These are phyloP conservation scores for Hippocampus kuda DNA, from an alignment of 2,797 vertebrate genomes.

Conservation along the genomic window DNA sequence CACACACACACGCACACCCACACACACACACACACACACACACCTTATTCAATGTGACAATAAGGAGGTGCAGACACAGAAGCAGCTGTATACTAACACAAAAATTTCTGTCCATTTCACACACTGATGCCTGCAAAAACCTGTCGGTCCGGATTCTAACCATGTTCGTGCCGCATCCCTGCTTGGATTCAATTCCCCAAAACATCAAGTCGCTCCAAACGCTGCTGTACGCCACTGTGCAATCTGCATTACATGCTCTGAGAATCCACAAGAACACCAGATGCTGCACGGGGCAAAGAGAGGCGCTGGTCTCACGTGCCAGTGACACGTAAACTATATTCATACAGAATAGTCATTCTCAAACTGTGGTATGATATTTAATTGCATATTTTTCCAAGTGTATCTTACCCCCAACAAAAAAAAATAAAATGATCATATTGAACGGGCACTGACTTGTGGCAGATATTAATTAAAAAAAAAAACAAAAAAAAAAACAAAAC, in stretches of 20 bases:
- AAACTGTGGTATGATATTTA: neutral
- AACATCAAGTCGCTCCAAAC: slow-evolving; percentile 56
- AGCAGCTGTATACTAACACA: slow-evolving; percentile 75
- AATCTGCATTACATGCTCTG: slow-evolving; percentile 34
- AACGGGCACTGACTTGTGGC: no score
- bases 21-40: no score
- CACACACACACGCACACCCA: slow-evolving; percentile 17
- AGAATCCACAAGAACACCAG: slow-evolving; percentile 37
- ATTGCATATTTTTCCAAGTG: neutral
- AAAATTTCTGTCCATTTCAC: slow-evolving; percentile 81
- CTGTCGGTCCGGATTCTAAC: slow-evolving; percentile 70
- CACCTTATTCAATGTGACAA: slow-evolving; percentile 37
- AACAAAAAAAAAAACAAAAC: neutral
- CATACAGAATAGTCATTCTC: neutral
- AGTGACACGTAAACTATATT: neutral
- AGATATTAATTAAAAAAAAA: neutral
- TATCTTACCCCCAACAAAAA: neutral
- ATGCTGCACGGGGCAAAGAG: slow-evolving; percentile 27
- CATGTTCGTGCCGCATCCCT: slow-evolving; percentile 9
- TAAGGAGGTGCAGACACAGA: slow-evolving; percentile 63
- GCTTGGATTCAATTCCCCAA: slow-evolving; percentile 42
- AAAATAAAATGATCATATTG: neutral
- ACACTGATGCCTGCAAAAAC: slow-evolving; percentile 75
- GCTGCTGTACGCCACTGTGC: slow-evolving; percentile 59
- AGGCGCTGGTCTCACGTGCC: neutral